Conservation (phyloP, 2,888 invertebrate genomes). For the Gerris lacustris region DNA sequence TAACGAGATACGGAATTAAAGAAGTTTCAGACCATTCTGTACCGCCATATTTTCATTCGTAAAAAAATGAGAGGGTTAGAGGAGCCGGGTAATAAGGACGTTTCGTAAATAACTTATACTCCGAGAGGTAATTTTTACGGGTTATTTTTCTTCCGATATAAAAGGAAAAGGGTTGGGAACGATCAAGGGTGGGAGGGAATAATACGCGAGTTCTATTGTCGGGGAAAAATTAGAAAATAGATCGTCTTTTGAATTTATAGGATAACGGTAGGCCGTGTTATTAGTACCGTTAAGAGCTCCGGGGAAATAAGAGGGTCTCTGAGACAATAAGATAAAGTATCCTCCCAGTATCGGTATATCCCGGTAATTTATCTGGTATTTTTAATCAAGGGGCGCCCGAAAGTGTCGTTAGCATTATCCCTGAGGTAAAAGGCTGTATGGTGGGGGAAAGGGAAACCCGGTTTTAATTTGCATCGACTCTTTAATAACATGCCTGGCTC, state of each 20-base stretch:
- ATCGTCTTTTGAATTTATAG: not conserved
- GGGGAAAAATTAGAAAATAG: not conserved
- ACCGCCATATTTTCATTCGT: no score
- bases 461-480: conserved; percentile 28
- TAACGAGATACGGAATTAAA: no score
- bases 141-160: not conserved
- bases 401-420: conserved; percentile 28
- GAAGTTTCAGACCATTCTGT: no score
- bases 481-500: conserved; percentile 27
- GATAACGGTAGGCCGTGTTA: no score
- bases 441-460: not conserved
- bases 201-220: not conserved
- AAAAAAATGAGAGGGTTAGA: no score
- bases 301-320: conserved; percentile 16
- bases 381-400: conserved; percentile 27
- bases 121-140: not conserved
- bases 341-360: conserved; percentile 20
- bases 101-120: no score
- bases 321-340: conserved; percentile 27
- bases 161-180: not conserved
- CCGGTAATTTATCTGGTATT: conserved; percentile 28
- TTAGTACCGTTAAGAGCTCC: not conserved
- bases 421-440: conserved; percentile 24
- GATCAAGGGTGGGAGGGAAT: not conserved
- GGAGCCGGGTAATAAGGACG: no score